A percentile compares a stretch with the other conserved stretches of the same genome.
Evolutionary conservation across 2,888 invertebrate species (phyloP).

Genomic region (Nephrocerus scutellatus): DNA sequence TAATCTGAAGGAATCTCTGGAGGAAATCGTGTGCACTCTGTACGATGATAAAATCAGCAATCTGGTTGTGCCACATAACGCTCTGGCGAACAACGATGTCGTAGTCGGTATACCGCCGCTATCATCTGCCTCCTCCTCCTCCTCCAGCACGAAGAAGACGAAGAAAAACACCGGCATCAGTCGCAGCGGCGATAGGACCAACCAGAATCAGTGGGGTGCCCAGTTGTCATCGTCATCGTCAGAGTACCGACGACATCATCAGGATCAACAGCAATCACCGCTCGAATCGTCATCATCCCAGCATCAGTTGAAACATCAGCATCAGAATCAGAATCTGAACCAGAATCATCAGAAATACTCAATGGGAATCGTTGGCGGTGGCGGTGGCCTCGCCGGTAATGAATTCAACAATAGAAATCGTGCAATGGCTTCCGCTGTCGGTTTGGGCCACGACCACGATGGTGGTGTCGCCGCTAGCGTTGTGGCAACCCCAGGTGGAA

Average conservation of each 20-base stretch:
- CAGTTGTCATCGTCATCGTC: constrained; percentile 18
- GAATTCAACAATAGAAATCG: constrained; percentile 24
- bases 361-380: constrained; percentile 2
- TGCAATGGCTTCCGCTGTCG: constrained; percentile 16
- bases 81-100: constrained; percentile 7
- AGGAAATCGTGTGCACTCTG: constrained; percentile 64
- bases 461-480: too few species aligned
- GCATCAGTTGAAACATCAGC: constrained; percentile 11
- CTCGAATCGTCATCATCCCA: constrained; percentile 20
- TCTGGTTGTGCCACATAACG: constrained; percentile 12
- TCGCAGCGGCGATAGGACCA: constrained; percentile 1
- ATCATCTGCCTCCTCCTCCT: neutral
- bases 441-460: too few species aligned
- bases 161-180: constrained; percentile 10
- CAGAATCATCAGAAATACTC: constrained; percentile 7
- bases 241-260: constrained; percentile 20
- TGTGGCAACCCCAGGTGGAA: too few species aligned
- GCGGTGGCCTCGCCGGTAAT: constrained; percentile 16
- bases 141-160: neutral
- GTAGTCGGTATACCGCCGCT: neutral
- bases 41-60: constrained; percentile 36
- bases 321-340: constrained; percentile 6
- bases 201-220: too few species aligned
- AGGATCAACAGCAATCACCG: constrained; percentile 14
- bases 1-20: constrained; percentile 60